phyloP scores from a whole-genome alignment of 1,140 invertebrate genomes.

The Ctenoplectra terminalis region DNA sequence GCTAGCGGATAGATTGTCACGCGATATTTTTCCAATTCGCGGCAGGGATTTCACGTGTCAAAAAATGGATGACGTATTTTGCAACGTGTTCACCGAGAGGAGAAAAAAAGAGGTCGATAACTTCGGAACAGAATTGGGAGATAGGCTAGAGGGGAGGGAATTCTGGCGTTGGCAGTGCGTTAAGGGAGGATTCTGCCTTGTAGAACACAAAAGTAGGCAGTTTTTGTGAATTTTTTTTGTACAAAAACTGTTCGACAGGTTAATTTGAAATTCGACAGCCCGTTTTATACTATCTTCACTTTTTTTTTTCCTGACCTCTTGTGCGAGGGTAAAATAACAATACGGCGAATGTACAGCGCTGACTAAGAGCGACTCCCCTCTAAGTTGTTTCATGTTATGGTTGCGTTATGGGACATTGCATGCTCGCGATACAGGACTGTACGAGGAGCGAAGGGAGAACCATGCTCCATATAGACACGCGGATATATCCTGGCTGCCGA shows the following conservation, averaged over 20 bases:
- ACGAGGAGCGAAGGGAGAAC: not conserved
- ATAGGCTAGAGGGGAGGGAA: not conserved
- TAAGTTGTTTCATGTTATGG: conserved; percentile 57
- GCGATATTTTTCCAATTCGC: conserved; percentile 44
- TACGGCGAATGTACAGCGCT: too few relatives aligned
- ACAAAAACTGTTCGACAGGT: too few relatives aligned
- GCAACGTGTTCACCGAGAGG: not conserved
- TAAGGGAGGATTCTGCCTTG: too few relatives aligned
- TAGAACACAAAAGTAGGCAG: too few relatives aligned
- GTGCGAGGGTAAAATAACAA: too few relatives aligned
- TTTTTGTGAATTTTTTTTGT: too few relatives aligned
- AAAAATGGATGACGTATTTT: conserved; percentile 34
- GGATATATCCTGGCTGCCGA: conserved; percentile 66
- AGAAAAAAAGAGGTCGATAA: not conserved
- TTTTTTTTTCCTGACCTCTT: too few relatives aligned
- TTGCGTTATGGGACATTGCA: conserved; percentile 51
- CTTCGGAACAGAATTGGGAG: too few relatives aligned
- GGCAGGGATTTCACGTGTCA: conserved; percentile 36
- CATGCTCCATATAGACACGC: conserved; percentile 46
- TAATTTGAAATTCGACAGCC: too few relatives aligned
- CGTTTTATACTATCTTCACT: too few relatives aligned
- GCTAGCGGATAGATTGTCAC: conserved; percentile 27
- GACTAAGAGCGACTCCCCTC: too few relatives aligned
- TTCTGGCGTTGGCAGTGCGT: conserved; percentile 13
- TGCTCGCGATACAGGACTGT: conserved; percentile 8